A percentile compares a stretch with the other conserved stretches of the same genome.
phyloP scores from a whole-genome alignment of 1,140 invertebrate species.

The Melitaea cinxia region DNA sequence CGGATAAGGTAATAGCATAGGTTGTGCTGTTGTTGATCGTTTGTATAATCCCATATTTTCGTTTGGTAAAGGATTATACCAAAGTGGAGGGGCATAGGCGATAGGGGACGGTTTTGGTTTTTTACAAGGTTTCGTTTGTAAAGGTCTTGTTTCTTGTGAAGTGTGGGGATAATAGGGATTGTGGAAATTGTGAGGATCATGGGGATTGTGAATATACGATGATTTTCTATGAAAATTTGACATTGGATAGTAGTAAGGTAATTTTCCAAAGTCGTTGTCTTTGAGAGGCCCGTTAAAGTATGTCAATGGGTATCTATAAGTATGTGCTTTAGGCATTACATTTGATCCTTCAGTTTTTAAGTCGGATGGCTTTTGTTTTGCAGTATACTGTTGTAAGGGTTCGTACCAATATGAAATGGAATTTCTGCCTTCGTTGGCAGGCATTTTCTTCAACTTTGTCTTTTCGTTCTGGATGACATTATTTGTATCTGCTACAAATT shows the following conservation, averaged over 20 bases:
- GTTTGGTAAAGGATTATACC: constrained; percentile 18
- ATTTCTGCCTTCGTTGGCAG: constrained; percentile 26
- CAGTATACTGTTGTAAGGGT: constrained; percentile 41
- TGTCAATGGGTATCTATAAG: constrained; percentile 27
- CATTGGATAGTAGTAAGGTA: constrained; percentile 61
- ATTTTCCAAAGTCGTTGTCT: constrained; percentile 46
- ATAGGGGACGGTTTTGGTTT: not conserved
- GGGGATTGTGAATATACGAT: constrained; percentile 45
- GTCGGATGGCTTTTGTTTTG: constrained; percentile 32
- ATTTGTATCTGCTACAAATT: constrained; percentile 38
- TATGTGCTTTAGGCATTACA: constrained; percentile 14
- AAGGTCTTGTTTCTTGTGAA: constrained; percentile 1
- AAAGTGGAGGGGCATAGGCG: constrained; percentile 11
- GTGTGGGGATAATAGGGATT: constrained; percentile 19
- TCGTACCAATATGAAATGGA: constrained; percentile 60
- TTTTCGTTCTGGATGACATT: constrained; percentile 28
- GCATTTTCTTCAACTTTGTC: constrained; percentile 20
- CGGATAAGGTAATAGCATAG: constrained; percentile 52
- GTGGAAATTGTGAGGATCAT: no score
- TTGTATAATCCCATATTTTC: constrained; percentile 8
- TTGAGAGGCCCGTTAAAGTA: constrained; percentile 43
- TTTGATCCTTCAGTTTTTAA: constrained; percentile 38
- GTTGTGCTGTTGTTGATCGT: constrained; percentile 1
- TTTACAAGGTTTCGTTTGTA: constrained; percentile 31
- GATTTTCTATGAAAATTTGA: constrained; percentile 55